These are phyloP conservation scores for Sebastes ruberrimus DNA, from an alignment of 2,797 vertebrate species.

Conservation along the genomic window DNA sequence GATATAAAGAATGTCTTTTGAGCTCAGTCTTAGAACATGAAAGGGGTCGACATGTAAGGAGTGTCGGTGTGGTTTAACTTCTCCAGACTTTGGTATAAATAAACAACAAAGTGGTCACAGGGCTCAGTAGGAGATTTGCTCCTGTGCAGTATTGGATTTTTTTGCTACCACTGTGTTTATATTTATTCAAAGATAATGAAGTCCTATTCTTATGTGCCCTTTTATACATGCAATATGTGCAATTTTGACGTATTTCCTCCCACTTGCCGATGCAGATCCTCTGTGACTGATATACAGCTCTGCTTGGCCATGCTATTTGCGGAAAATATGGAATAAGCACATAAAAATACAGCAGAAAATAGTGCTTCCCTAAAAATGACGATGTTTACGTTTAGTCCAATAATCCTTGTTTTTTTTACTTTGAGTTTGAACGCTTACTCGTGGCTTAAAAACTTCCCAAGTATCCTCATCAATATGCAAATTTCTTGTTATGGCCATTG, in stretches of 20 bases:
- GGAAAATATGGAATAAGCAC: not conserved
- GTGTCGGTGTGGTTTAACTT: conserved; percentile 68
- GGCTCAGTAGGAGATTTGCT: conserved; percentile 66
- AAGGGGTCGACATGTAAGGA: conserved; percentile 63
- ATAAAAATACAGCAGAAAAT: not conserved
- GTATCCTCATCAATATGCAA: conserved; percentile 46
- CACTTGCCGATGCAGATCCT: not conserved
- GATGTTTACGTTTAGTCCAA: conserved; percentile 1
- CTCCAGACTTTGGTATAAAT: conserved; percentile 66
- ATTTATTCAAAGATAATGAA: conserved; percentile 67
- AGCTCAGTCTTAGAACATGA: conserved; percentile 69
- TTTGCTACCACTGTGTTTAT: conserved; percentile 39
- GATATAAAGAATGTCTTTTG: conserved; percentile 69
- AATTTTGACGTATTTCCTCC: conserved; percentile 18
- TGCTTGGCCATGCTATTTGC: not conserved
- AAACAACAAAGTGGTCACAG: conserved; percentile 69
- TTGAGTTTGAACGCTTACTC: conserved; percentile 1
- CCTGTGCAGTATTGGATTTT: conserved; percentile 62
- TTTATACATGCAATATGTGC: conserved; percentile 29
- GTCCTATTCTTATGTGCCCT: conserved; percentile 19
- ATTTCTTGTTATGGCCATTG: conserved; percentile 40
- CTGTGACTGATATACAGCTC: not conserved
- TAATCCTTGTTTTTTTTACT: conserved; percentile 6
- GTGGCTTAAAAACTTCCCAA: conserved; percentile 20
- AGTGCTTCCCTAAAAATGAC: not conserved